A percentile compares a stretch with the other conserved stretches of the same genome.
phyloP scores from a whole-genome alignment of 2,797 vertebrate species.

The Argentina silus region DNA sequence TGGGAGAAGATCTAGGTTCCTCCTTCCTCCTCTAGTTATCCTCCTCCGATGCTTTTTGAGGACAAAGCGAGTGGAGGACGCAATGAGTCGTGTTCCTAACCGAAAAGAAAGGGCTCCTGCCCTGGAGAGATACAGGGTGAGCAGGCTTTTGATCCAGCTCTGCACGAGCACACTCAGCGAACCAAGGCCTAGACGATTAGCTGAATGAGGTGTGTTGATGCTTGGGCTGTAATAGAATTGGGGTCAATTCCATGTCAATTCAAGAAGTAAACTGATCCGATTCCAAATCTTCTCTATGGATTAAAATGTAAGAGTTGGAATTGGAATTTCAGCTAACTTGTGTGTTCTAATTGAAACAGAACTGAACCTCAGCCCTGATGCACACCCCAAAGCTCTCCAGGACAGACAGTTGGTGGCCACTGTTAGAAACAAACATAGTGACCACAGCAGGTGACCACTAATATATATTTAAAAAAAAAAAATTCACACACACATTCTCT shows the following conservation, averaged over 20 bases:
- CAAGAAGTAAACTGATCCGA: too few species aligned
- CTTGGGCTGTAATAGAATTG: not conserved
- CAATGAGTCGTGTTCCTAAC: not conserved
- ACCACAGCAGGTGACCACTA: slow-evolving; percentile 8
- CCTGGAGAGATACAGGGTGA: not conserved
- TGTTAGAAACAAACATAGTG: too few species aligned
- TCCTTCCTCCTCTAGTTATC: too few species aligned
- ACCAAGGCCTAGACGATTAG: not conserved
- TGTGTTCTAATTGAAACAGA: not conserved
- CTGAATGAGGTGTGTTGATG: not conserved
- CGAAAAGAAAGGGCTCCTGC: not conserved
- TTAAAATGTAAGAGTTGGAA: too few species aligned
- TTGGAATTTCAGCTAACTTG: too few species aligned
- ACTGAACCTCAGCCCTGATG: not conserved
- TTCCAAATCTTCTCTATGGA: too few species aligned
- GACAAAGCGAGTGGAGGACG: not conserved
- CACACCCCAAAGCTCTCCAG: not conserved
- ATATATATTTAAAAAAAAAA: slow-evolving; percentile 43
- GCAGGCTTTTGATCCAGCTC: not conserved
- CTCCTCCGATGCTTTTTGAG: too few species aligned
- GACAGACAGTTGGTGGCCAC: not conserved
- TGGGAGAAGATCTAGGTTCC: too few species aligned
- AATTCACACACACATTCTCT: slow-evolving; percentile 20
- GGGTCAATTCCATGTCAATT: too few species aligned
- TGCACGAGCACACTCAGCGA: not conserved